A percentile compares a stretch with the other conserved stretches of the same genome.
Conservation (phyloP, 2,113 vertebrate genomes). For the Takifugu flavidus region DNA sequence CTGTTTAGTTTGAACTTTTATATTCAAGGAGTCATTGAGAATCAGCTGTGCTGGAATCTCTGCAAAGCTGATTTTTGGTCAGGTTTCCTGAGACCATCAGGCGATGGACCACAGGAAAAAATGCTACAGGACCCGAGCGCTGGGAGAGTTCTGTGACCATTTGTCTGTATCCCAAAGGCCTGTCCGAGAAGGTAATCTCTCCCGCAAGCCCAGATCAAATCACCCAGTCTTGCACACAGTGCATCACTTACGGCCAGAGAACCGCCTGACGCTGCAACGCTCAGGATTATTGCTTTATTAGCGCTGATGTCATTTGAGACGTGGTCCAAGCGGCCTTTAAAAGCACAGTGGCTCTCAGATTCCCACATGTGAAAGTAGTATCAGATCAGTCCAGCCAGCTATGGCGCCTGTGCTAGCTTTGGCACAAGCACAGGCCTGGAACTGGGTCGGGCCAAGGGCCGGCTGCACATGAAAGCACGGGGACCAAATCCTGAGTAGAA, state of each 20-base stretch:
- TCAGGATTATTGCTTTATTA: slow-evolving; percentile 65
- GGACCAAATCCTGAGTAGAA: slow-evolving; percentile 60
- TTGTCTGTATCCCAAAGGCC: slow-evolving; percentile 15
- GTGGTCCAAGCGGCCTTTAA: slow-evolving; percentile 55
- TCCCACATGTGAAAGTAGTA: slow-evolving; percentile 57
- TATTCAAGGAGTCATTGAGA: slow-evolving; percentile 16
- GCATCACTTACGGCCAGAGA: slow-evolving; percentile 50
- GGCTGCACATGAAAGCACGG: slow-evolving; percentile 46
- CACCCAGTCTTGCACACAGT: slow-evolving; percentile 36
- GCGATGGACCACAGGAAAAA: slow-evolving; percentile 14
- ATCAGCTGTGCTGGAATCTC: slow-evolving; percentile 7
- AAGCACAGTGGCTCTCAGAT: slow-evolving; percentile 59
- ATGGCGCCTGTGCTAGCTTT: slow-evolving; percentile 50
- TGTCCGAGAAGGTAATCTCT: slow-evolving; percentile 22
- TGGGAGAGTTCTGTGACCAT: slow-evolving; percentile 22
- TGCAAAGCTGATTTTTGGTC: slow-evolving; percentile 8
- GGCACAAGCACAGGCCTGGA: slow-evolving; percentile 46
- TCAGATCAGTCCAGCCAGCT: slow-evolving; percentile 53
- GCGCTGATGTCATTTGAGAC: slow-evolving; percentile 63
- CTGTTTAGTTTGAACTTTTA: not conserved
- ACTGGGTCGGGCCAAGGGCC: slow-evolving; percentile 29
- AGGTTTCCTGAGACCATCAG: slow-evolving; percentile 3
- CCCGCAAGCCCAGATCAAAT: slow-evolving; percentile 46
- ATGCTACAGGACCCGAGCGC: slow-evolving; percentile 16
- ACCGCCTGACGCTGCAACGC: slow-evolving; percentile 54